Conservation (phyloP, 2,888 invertebrate genomes). For the Autographa gamma region DNA sequence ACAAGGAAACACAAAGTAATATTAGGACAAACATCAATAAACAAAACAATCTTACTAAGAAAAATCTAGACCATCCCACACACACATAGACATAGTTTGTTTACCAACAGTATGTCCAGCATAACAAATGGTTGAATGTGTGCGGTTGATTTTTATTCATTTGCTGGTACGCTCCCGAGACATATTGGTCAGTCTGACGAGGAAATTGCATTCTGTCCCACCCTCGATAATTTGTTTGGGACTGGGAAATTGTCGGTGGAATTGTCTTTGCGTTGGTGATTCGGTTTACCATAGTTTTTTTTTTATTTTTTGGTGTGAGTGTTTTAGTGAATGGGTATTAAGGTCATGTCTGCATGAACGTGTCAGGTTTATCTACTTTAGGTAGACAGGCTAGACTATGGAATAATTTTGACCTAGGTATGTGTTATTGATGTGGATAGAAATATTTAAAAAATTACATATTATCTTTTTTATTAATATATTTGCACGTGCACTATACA, state of each 20-base stretch:
- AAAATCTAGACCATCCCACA: background rate
- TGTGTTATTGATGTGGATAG: too few species aligned
- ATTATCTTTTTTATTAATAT: too few species aligned
- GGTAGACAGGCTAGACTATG: too few species aligned
- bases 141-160: conserved; percentile 74
- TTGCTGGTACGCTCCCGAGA: conserved; percentile 63
- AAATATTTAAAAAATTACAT: too few species aligned
- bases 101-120: conserved; percentile 17
- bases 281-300: background rate
- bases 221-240: conserved; percentile 64
- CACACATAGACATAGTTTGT: conserved; percentile 7
- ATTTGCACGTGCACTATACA: too few species aligned
- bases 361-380: too few species aligned
- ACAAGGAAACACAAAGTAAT: too few species aligned
- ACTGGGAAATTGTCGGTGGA: conserved; percentile 18
- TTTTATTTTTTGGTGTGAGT: too few species aligned
- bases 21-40: background rate
- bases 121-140: conserved; percentile 60
- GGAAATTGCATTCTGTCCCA: conserved; percentile 73
- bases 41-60: background rate
- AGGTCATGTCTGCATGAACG: too few species aligned
- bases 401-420: too few species aligned
- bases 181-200: conserved; percentile 69
- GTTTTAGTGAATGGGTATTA: too few species aligned
- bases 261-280: conserved; percentile 14